Percentiles rank a stretch among this genome's conserved stretches.
Evolutionary conservation across 2,797 vertebrate species (phyloP).

Genomic region (Xenentodon cancila): DNA sequence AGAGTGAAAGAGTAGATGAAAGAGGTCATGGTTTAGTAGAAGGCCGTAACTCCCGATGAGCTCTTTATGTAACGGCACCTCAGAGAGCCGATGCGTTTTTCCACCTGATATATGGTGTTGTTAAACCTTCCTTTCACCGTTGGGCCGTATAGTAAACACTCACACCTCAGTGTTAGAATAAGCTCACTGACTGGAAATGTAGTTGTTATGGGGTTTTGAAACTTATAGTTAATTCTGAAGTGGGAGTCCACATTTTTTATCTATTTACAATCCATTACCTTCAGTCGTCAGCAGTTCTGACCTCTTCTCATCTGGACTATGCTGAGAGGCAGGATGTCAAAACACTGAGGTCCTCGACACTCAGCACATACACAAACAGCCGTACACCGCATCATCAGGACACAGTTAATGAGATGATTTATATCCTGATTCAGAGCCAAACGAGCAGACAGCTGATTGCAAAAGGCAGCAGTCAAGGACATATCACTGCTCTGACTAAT

Average conservation of each 20-base stretch:
- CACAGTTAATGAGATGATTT: slow-evolving; percentile 43
- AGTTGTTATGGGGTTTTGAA: background rate
- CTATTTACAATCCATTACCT: too few species aligned
- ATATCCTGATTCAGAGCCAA: slow-evolving; percentile 35
- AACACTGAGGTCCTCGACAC: slow-evolving; percentile 53
- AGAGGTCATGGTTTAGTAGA: slow-evolving; percentile 41
- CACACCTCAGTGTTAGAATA: background rate
- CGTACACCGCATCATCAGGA: slow-evolving; percentile 1
- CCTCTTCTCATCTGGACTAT: slow-evolving; percentile 11
- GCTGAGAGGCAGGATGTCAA: slow-evolving; percentile 22
- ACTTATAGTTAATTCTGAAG: background rate
- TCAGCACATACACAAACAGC: slow-evolving; percentile 27
- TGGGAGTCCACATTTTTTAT: too few species aligned
- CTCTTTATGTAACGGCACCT: slow-evolving; percentile 49
- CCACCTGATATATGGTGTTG: slow-evolving; percentile 42
- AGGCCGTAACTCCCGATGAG: slow-evolving; percentile 56
- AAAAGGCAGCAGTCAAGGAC: slow-evolving; percentile 1
- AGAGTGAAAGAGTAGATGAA: slow-evolving; percentile 6
- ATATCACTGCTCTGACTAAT: background rate
- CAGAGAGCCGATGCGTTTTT: slow-evolving; percentile 23
- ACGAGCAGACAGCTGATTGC: slow-evolving; percentile 15
- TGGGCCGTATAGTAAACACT: slow-evolving; percentile 13
- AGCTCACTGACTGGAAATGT: background rate
- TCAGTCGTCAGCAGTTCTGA: slow-evolving; percentile 15
- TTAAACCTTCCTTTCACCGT: slow-evolving; percentile 27